Evolutionary conservation across 1,140 invertebrate genomes (phyloP), one percentile per base, ranked within the genome.

Genomic region (Ganaspis sp.): DNA sequence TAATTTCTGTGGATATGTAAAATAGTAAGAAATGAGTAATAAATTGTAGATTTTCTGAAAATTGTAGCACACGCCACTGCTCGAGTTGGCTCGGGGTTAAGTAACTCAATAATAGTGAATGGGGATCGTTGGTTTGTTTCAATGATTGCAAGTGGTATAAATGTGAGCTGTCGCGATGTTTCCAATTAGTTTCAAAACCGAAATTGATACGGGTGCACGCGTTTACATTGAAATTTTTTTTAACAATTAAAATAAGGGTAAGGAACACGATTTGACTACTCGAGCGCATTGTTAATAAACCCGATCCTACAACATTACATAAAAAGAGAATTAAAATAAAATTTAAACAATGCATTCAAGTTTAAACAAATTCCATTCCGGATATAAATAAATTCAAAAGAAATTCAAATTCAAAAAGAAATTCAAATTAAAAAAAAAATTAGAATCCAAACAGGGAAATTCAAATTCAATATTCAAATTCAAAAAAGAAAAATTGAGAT

Each of bases 1-100:
- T n/a, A n/a, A n/a, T n/a, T n/a, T 42, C 40, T 1, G 40, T 11
- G 40, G 40, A 42, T 11, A 9, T 6, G 9, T 42, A 42, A 42
- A 4, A 42, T 42, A 42, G 15, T 11, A 42, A 4, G 40, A 42
- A 42, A 4, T n/a, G n/a, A 45, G n/a, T 53, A 11, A 53, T 4
- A 6, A 26, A 69, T 23, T 69, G 21, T 23, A 38, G 64, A 34
- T 79, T 21, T 75, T 72, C 72, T 19, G 23, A 53, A 34, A 69
- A 69, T 74, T 37, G 42, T 69, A 53, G 49, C 69, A 74, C 69
- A 74, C 72, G 72, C 76, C 58, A 74, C 54, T 72, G 54, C 42
- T 58, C 29, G 78, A 73, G 79, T 83, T 81, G 69, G 81, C n/a
- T 49, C 72, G 42, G 81, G 82, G 82, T 83, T 83, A 83, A 83